phyloP scores from a whole-genome alignment of 2,797 vertebrate genomes.

The Phylloscopus collybita region DNA sequence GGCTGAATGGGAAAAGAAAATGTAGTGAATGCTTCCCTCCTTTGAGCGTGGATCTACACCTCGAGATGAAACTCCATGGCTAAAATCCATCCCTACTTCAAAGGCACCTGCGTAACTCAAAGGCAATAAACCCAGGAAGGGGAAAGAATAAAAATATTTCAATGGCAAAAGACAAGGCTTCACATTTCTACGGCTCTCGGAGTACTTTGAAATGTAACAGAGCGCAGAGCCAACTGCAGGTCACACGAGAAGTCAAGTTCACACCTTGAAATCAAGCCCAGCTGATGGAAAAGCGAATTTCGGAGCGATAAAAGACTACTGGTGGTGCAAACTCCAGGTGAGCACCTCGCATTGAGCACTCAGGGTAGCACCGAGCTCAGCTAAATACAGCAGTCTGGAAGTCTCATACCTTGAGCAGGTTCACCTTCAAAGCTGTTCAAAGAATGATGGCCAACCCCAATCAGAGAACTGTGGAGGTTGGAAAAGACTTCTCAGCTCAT shows the following conservation, averaged over 20 bases:
- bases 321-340: not conserved
- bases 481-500: not conserved
- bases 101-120: constrained; percentile 21
- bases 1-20: constrained; percentile 5
- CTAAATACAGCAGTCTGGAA: not conserved
- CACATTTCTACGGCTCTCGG: not conserved
- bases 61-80: not conserved
- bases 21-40: not conserved
- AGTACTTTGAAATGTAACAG: not conserved
- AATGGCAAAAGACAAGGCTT: constrained; percentile 13
- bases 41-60: not conserved
- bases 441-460: not conserved
- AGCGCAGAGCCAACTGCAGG: not conserved
- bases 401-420: not conserved
- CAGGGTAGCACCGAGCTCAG: not conserved
- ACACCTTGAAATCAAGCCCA: constrained; percentile 10
- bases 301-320: fast-evolving
- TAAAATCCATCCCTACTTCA: constrained; percentile 47
- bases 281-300: constrained; percentile 11
- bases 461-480: not conserved
- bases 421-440: not conserved
- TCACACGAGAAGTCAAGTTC: not conserved
- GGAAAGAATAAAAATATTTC: constrained; percentile 42
- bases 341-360: not conserved
- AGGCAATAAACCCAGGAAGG: constrained; percentile 22